Evolutionary conservation across 2,113 vertebrate genomes (phyloP).

Genomic region (Stomatorhinus ivindoensis): DNA sequence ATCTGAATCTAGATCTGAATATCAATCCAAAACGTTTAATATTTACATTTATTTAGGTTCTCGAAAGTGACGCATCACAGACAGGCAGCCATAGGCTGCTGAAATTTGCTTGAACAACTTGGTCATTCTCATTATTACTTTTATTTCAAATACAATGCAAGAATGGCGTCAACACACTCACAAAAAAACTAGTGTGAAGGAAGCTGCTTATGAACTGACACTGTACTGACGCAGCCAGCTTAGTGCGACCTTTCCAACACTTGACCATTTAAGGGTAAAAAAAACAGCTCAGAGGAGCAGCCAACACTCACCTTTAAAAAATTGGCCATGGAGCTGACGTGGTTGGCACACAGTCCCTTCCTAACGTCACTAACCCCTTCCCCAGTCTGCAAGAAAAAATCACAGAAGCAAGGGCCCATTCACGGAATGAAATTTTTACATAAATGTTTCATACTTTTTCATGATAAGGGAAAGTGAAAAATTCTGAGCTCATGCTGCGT

Average conservation of each 20-base stretch:
- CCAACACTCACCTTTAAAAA: constrained; percentile 75
- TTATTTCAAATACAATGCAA: neutral
- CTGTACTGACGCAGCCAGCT: neutral
- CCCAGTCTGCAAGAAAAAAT: constrained; percentile 52
- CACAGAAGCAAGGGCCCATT: constrained; percentile 48
- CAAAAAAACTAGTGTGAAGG: neutral
- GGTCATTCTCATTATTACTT: neutral
- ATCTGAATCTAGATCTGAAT: neutral
- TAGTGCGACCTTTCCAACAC: neutral
- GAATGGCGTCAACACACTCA: neutral
- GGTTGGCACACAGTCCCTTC: constrained; percentile 84
- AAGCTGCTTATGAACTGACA: neutral
- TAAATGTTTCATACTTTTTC: neutral
- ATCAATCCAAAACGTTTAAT: neutral
- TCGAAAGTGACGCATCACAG: neutral
- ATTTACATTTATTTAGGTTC: neutral
- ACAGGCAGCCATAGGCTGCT: neutral
- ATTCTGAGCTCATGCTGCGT: neutral
- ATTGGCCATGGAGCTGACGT: constrained; percentile 72
- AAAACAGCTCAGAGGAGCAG: neutral
- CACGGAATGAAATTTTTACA: constrained; percentile 41
- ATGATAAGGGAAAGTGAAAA: neutral
- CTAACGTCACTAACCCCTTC: constrained; percentile 71
- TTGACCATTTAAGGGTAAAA: neutral
- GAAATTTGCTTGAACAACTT: neutral